A percentile compares a stretch with the other conserved stretches of the same genome.
phyloP scores from a whole-genome alignment of 2,797 vertebrate species.

The Phaenicophaeus curvirostris region DNA sequence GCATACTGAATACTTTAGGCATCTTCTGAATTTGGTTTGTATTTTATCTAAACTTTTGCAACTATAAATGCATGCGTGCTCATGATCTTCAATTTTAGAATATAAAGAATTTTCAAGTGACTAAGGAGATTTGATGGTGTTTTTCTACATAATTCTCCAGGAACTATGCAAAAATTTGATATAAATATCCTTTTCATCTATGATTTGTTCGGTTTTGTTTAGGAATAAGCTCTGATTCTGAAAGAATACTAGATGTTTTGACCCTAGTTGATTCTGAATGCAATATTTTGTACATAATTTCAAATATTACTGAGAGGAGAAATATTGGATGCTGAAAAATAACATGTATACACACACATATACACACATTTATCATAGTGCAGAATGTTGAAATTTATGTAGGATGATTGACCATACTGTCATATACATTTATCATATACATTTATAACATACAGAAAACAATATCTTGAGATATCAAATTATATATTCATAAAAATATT shows the following conservation, averaged over 20 bases:
- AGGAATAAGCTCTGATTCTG: not conserved
- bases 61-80: not conserved
- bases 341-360: not conserved
- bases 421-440: not conserved
- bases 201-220: not conserved
- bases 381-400: not conserved
- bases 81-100: not conserved
- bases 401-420: not conserved
- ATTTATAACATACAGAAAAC: not conserved
- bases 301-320: not conserved
- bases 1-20: not conserved
- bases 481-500: not conserved
- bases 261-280: not conserved
- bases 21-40: not conserved
- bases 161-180: not conserved
- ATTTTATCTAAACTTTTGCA: not conserved
- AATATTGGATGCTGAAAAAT: not conserved
- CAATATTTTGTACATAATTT: not conserved
- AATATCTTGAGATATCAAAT: not conserved
- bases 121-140: not conserved
- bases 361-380: not conserved
- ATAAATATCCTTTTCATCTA: not conserved
- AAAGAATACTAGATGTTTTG: not conserved
- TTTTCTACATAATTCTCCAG: not conserved
- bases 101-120: not conserved